These are phyloP conservation scores for Julus scanicus DNA, from an alignment of 2,888 invertebrate genomes.

Conservation along the genomic window DNA sequence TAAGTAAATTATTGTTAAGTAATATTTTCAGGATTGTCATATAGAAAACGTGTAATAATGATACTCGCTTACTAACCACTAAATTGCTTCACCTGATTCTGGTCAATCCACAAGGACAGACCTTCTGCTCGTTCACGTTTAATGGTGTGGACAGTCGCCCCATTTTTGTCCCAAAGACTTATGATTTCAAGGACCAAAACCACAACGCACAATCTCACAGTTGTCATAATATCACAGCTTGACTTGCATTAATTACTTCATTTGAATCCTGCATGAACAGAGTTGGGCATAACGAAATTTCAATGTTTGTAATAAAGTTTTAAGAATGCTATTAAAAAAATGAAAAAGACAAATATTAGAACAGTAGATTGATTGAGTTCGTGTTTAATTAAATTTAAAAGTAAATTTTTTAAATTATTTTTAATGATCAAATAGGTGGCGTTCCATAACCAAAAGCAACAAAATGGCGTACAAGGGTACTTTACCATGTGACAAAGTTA, in stretches of 20 bases:
- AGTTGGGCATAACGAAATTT: too few species aligned
- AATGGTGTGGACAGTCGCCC: background rate
- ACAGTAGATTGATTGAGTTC: too few species aligned
- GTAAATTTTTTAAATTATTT: too few species aligned
- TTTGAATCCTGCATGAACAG: too few species aligned
- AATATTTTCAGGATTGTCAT: background rate
- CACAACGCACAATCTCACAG: constrained; percentile 4
- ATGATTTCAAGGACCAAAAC: constrained; percentile 36
- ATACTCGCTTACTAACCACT: constrained; percentile 51
- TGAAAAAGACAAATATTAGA: too few species aligned
- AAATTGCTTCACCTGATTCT: constrained; percentile 54
- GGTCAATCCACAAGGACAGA: constrained; percentile 56
- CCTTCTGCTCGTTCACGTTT: constrained; percentile 46
- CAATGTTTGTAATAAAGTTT: too few species aligned
- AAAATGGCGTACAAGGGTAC: constrained; percentile 36
- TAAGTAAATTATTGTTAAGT: background rate
- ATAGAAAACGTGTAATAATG: background rate
- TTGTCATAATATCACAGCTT: constrained; percentile 35
- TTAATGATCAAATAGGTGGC: too few species aligned
- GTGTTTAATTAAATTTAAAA: too few species aligned
- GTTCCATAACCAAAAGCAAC: too few species aligned
- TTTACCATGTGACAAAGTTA: constrained; percentile 24
- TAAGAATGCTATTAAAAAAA: too few species aligned
- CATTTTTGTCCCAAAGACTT: background rate
- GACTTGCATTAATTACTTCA: background rate